Evolutionary conservation across 2,888 invertebrate species (phyloP).

Genomic region (Caenorhabditis plicata): DNA sequence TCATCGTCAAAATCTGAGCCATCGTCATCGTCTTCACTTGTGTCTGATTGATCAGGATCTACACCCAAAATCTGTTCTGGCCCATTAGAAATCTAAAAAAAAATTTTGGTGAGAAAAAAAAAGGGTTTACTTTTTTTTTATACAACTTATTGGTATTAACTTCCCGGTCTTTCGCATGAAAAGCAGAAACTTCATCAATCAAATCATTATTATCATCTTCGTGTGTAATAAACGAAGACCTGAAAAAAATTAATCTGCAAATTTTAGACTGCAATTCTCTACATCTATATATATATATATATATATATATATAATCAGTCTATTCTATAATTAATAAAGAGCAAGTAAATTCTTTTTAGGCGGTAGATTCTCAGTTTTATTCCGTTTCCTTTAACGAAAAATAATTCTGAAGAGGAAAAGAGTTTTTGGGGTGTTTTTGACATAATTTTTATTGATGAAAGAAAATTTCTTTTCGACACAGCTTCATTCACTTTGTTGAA

Average conservation of each 20-base stretch:
- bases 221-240: constrained; percentile 34
- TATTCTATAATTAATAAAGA: too few species aligned
- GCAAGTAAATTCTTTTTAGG: too few species aligned
- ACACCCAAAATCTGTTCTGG: constrained; percentile 52
- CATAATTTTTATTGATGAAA: too few species aligned
- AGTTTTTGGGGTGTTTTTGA: too few species aligned
- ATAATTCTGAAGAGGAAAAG: too few species aligned
- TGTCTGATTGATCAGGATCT: constrained; percentile 47
- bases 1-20: constrained; percentile 45
- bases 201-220: constrained; percentile 51
- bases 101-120: background rate
- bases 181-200: constrained; percentile 55
- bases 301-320: background rate
- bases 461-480: too few species aligned
- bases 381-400: too few species aligned
- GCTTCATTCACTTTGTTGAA: too few species aligned
- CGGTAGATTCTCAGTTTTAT: too few species aligned
- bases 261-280: background rate
- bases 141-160: constrained; percentile 11
- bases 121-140: constrained; percentile 2
- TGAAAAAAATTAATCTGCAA: constrained; percentile 7
- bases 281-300: too few species aligned
- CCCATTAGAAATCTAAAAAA: constrained; percentile 11
- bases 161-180: constrained; percentile 44
- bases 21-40: constrained; percentile 33